Base-by-base conservation (phyloP, 2,113 vertebrate genomes). In the Gracilinanus agilis region DNA sequence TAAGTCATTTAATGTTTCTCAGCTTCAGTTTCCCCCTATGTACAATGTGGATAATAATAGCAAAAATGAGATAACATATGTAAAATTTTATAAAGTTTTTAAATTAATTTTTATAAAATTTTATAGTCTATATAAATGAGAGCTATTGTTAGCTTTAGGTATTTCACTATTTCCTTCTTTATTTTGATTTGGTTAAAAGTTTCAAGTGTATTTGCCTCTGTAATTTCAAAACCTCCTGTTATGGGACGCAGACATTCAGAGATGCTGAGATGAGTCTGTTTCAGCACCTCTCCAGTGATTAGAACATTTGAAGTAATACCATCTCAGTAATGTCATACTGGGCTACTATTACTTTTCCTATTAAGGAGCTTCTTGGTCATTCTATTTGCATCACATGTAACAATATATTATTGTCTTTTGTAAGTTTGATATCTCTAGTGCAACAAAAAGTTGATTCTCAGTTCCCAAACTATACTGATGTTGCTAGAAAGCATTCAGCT, bases 251-350 rank as follows among this genome's bases (percentile, higher is more conserved):
- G 99, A 54, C 99, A 99, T 99, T 99, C 99, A 8, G 99, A 99
- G 96, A 99, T 99, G 55, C 99, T 99, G 53, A 99, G 99, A 61
- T 99, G 99, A 0, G 99, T 99, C 97, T 99, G 99, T 95, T 99
- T 99, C 19, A 99, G 98, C 83, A 99, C 98, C 94, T 99, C 99
- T 16, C 99, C 99, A 0, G 99, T 99, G 96, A 99, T 99, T 54
- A 99, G 99, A 29, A 99, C 99, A 0, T 99, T 99, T 12, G 99
- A 99, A 21, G 99, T 99, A 88, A 99, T 99, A 34, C 99, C 99
- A 27, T 99, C 99, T 99, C 99, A 6, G 99, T 99, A 96, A 99
- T 99, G 98, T 99, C 99, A 97, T 99, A 99, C 98, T 99, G 99
- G 0, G 99, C 99, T 1, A 99, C 99, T 11, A 99, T 99, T 90